Evolutionary conservation across 1,140 invertebrate genomes (phyloP).

Genomic region (Drosophila triauraria): DNA sequence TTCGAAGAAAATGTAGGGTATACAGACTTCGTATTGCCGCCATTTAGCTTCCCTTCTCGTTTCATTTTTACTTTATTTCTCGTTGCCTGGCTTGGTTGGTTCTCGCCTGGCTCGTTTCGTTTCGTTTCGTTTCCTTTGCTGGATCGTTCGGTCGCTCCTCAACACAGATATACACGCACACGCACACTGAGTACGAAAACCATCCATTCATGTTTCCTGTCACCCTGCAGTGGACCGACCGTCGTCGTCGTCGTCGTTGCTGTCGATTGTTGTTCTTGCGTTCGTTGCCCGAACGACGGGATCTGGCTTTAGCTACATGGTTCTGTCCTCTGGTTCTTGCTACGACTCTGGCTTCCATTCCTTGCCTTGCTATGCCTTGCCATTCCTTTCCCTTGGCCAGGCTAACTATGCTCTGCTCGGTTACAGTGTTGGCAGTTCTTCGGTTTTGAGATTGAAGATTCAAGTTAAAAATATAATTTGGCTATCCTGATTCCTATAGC

Average conservation of each 20-base stretch:
- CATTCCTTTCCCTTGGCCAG: constrained; percentile 8
- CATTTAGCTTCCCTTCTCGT: constrained; percentile 34
- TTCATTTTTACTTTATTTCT: constrained; percentile 60
- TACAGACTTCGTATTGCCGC: neutral
- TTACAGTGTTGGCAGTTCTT: constrained; percentile 12
- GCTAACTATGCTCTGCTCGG: constrained; percentile 9
- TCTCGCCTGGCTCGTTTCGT: constrained; percentile 33
- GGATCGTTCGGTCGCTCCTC: constrained; percentile 42
- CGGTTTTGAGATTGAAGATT: neutral
- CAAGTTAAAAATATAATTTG: neutral
- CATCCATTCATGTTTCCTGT: constrained; percentile 83
- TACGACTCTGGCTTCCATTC: constrained; percentile 30
- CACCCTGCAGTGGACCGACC: constrained; percentile 69
- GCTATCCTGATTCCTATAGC: too few species aligned
- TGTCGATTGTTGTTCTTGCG: constrained; percentile 50
- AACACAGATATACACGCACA: constrained; percentile 42
- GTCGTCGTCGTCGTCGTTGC: constrained; percentile 32
- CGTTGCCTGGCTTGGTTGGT: constrained; percentile 26
- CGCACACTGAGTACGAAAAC: constrained; percentile 61
- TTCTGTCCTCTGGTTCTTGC: constrained; percentile 27
- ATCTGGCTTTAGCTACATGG: constrained; percentile 36
- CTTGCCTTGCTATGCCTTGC: constrained; percentile 7
- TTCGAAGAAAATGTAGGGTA: neutral
- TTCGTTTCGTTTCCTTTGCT: constrained; percentile 33
- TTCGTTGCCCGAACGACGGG: constrained; percentile 48